Evolutionary conservation across 2,797 vertebrate genomes (phyloP), one percentile per base, ranked within the genome.

Genomic region (Myotis myotis): DNA sequence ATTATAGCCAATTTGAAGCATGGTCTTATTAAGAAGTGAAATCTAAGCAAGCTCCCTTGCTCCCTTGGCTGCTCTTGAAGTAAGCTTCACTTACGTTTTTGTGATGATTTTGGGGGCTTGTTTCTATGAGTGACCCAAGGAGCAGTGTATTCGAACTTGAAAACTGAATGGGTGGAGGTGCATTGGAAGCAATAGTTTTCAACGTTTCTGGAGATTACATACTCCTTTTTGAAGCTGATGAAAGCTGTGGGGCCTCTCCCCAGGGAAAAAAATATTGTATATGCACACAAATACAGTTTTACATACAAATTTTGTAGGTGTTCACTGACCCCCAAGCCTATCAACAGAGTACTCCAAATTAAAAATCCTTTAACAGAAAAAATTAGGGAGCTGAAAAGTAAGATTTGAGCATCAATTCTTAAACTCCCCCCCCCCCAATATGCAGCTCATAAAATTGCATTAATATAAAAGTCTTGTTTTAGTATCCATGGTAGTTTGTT

Each of bases 401-500:
- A 86, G 51, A 75, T 68, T 94, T 88, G 78, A 94, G 28, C 17
- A 85, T 80, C 38, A 74, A 30, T 78, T 80, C 47, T 92, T 89
- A 82, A 81, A 68, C 44, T 12, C 70, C 57, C 89, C 87, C 47
- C 38, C 36, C 36, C 36, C 33, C 87, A 68, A 68, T 75, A n/a
- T 13, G 11, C 11, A n/a, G 28, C 53, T 95, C 81, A 71, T 82
- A 70, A 89, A 79, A 72, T 44, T 76, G 16, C 38, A 55, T n/a
- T 92, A 68, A 68, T 19, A 68, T 84, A 64, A 87, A 89, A 86
- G 57, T 91, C n/a, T 74, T 72, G 5, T 81, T 89, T 94, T 76
- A 82, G 38, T 87, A 76, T 95, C 13, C 28, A 74, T 30, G 16
- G 33, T 92, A 44, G 72, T 94, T 92, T 78, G 13, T 95, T 92